phyloP scores from a whole-genome alignment of 2,797 vertebrate species.

The Xyrichtys novacula region DNA sequence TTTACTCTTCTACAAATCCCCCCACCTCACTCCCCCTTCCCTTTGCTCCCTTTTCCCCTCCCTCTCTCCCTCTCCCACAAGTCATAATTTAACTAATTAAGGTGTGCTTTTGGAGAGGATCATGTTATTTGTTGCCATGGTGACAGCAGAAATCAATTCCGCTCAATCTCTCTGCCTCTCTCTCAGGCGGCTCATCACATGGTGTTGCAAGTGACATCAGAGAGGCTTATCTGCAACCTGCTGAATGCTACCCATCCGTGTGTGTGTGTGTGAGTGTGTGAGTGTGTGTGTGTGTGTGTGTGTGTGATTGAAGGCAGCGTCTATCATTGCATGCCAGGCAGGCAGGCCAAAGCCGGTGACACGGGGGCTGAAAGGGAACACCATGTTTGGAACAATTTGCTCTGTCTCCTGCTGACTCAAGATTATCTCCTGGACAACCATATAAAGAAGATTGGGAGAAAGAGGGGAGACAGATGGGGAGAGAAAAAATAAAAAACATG shows the following conservation, averaged over 20 bases:
- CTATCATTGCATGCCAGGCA: slow-evolving; percentile 62
- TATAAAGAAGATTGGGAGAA: slow-evolving; percentile 26
- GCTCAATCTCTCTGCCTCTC: slow-evolving; percentile 63
- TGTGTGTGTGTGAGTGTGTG: slow-evolving; percentile 6
- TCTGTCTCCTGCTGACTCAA: slow-evolving; percentile 69
- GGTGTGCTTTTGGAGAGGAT: slow-evolving; percentile 85
- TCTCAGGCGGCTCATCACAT: slow-evolving; percentile 72
- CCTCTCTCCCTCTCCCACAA: slow-evolving; percentile 64
- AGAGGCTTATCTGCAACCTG: slow-evolving; percentile 84
- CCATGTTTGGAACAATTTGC: slow-evolving; percentile 69
- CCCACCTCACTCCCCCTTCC: background rate
- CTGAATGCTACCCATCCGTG: slow-evolving; percentile 61
- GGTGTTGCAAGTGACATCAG: slow-evolving; percentile 77
- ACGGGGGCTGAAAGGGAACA: slow-evolving; percentile 71
- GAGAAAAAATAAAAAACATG: background rate
- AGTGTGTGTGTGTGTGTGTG: slow-evolving; percentile 22
- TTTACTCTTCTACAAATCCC: slow-evolving; percentile 41
- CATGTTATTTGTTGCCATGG: slow-evolving; percentile 87
- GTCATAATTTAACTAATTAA: slow-evolving; percentile 87
- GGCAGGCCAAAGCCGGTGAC: slow-evolving; percentile 57
- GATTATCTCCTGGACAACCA: slow-evolving; percentile 79
- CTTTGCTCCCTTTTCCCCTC: background rate
- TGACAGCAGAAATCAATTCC: slow-evolving; percentile 81
- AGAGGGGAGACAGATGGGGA: slow-evolving; percentile 16
- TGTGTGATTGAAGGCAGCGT: slow-evolving; percentile 44